Conservation (phyloP, 2,797 vertebrate species). For the Sternarchorhynchus goeldii region DNA sequence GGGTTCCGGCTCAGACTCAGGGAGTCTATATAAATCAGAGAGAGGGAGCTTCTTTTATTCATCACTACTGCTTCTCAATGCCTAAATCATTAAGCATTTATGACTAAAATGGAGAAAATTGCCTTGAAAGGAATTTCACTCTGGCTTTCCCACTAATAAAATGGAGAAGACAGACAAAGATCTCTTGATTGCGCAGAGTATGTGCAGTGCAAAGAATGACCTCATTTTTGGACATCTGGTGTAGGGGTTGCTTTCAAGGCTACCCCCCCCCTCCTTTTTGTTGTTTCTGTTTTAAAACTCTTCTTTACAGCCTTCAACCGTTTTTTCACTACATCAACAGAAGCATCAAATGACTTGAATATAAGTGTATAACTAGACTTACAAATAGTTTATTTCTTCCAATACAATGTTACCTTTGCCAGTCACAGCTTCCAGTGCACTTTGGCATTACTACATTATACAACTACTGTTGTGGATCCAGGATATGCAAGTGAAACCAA, state of each 20-base stretch:
- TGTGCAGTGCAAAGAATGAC: conserved; percentile 63
- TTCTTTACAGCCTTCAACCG: conserved; percentile 42
- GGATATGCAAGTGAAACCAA: conserved; percentile 2
- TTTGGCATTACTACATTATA: conserved; percentile 60
- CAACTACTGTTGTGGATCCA: conserved; percentile 51
- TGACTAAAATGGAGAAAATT: conserved; percentile 38
- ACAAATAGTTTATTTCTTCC: conserved; percentile 40
- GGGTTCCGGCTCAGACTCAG: neutral
- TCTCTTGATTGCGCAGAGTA: conserved; percentile 58
- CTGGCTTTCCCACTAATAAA: conserved; percentile 40
- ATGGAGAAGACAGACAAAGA: conserved; percentile 59
- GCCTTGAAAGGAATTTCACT: conserved; percentile 16
- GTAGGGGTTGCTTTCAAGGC: conserved; percentile 61
- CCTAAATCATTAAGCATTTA: conserved; percentile 17
- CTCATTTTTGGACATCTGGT: conserved; percentile 69
- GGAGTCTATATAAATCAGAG: neutral
- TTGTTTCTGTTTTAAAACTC: conserved; percentile 46
- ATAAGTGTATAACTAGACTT: conserved; percentile 14
- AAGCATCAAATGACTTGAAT: neutral
- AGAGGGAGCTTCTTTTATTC: conserved; percentile 4
- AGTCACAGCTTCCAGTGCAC: neutral
- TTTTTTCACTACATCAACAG: conserved; percentile 12
- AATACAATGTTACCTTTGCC: conserved; percentile 20
- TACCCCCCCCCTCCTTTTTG: conserved; percentile 25
- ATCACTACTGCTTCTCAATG: conserved; percentile 3